phyloP scores from a whole-genome alignment of 2,113 vertebrate species.

The Platysternon megacephalum region DNA sequence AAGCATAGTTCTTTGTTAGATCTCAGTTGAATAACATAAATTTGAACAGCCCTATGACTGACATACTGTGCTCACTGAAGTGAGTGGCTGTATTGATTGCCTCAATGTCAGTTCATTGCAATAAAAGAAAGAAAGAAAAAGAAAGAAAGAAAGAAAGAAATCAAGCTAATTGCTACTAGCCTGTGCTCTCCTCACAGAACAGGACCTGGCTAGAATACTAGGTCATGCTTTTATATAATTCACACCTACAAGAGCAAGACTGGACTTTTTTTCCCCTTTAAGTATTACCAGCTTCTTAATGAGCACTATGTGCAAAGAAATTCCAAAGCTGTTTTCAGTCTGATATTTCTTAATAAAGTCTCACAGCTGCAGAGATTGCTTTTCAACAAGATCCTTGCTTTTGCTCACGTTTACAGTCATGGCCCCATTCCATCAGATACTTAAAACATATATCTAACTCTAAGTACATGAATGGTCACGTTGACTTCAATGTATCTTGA shows the following conservation, averaged over 20 bases:
- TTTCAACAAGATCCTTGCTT: conserved; percentile 8
- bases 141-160: neutral
- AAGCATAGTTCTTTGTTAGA: conserved; percentile 24
- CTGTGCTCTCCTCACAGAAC: neutral
- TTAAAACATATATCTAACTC: conserved; percentile 14
- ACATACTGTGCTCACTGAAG: conserved; percentile 8
- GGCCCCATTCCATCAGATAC: neutral
- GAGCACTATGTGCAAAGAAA: neutral
- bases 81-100: neutral
- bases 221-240: neutral
- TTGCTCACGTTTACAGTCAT: neutral
- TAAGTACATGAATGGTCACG: conserved; percentile 45
- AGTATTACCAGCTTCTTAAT: conserved; percentile 3
- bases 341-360: conserved; percentile 29
- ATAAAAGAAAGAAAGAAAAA: neutral
- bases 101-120: neutral
- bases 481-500: neutral
- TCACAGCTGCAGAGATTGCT: neutral
- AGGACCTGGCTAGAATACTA: neutral
- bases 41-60: conserved; percentile 18
- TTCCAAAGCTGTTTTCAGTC: neutral
- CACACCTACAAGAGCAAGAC: neutral
- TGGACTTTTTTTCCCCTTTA: neutral
- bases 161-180: neutral
- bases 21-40: neutral